Evolutionary conservation across 1,140 invertebrate genomes (phyloP).

Genomic region (Plutomurus gul): DNA sequence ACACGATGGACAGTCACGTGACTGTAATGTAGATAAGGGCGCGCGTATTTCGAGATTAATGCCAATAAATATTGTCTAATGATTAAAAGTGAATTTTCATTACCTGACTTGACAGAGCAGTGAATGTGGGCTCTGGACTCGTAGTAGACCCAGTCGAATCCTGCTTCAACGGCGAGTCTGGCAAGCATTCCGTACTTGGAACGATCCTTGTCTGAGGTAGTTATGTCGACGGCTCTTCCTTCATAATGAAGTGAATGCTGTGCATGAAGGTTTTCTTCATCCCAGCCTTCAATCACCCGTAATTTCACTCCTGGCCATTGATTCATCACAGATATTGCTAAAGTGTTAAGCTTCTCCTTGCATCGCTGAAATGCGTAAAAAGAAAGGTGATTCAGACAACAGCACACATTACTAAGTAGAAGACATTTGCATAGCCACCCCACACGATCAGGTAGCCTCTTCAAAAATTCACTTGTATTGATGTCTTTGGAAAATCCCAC

Average conservation of each 20-base stretch:
- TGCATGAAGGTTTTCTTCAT: conserved; percentile 78
- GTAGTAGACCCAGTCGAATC: conserved; percentile 98
- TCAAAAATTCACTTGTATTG: too few relatives aligned
- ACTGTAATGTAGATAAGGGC: too few relatives aligned
- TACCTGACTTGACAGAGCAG: conserved; percentile 97
- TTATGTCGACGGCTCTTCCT: conserved; percentile 92
- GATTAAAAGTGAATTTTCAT: conserved; percentile 53
- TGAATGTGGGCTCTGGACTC: conserved; percentile 93
- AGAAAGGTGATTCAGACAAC: background rate
- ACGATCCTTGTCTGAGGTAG: conserved; percentile 87
- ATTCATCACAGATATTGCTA: conserved; percentile 96
- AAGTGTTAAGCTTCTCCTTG: conserved; percentile 90
- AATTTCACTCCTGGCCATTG: conserved; percentile 94
- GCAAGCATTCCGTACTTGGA: conserved; percentile 95
- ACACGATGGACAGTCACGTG: too few relatives aligned
- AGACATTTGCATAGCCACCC: too few relatives aligned
- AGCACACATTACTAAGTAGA: background rate
- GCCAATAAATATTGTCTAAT: too few relatives aligned
- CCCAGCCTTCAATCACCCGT: conserved; percentile 91
- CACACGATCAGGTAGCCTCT: too few relatives aligned
- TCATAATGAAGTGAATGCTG: conserved; percentile 90
- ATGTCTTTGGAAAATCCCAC: too few relatives aligned
- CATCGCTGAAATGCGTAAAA: conserved; percentile 74
- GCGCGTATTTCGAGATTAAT: too few relatives aligned
- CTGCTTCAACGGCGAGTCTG: conserved; percentile 91